Evolutionary conservation across 2,797 vertebrate species (phyloP), one percentile per base, ranked within the genome.

Genomic region (Coregonus ussuriensis): DNA sequence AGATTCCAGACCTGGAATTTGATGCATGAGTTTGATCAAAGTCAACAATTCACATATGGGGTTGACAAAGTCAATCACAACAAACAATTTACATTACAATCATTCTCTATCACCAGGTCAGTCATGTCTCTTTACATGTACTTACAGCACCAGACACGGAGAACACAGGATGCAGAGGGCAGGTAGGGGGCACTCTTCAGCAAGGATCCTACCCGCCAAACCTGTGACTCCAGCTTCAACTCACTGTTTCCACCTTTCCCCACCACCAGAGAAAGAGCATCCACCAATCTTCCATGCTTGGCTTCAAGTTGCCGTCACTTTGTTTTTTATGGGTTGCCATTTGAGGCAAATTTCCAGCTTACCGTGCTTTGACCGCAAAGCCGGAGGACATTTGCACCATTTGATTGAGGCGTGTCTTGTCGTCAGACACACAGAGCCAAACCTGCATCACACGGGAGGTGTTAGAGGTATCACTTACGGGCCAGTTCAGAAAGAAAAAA

Each of bases 391-490:
- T 95, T 94, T 96, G 96, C 94, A 95, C 94, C 96, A 92, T 96
- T 91, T 97, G 94, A 96, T 94, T 96, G 94, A 94, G 94, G 94
- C 95, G 87, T 95, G 96, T 94, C 96, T 59, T 90, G 95, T 92
- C 96, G 96, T 94, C 94, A 95, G 96, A 96, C 95, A 96, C 95
- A 96, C 92, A 96, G 96, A 96, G 96, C 95, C 96, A 96, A 95
- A 97, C 97, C 97, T 98, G 97, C 95, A 97, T 98, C 96, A 98
- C 96, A 98, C 96, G 92, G 94, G 93, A 94, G 94, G 94, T 84
- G 96, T 96, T 96, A 97, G 89, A 97, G 96, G 96, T 93, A 93
- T 95, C 93, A 95, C 94, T 93, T 93, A 85, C 90, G 88, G 72
- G 88, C 92, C 89, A 90, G 89, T 89, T 88, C 79, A 88, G 77